These are phyloP conservation scores for Andrena marginata DNA, from an alignment of 2,888 invertebrate species.

Conservation along the genomic window DNA sequence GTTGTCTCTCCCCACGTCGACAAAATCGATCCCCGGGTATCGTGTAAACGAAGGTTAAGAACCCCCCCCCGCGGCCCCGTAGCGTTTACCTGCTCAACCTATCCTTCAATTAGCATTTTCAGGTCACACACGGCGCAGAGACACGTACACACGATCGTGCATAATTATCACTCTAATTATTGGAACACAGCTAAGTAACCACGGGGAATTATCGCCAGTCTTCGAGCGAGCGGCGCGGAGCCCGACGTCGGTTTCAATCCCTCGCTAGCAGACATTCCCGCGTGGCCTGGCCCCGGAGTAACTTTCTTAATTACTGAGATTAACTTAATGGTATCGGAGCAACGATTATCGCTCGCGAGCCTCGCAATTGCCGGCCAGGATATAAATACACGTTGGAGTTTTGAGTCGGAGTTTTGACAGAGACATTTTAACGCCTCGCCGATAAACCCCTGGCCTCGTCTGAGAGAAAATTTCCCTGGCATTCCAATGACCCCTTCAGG, in stretches of 20 bases:
- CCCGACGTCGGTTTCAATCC: conserved; percentile 62
- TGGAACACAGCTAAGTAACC: conserved; percentile 82
- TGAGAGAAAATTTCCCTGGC: neutral
- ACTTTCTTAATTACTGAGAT: conserved; percentile 84
- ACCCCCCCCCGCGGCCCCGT: conserved; percentile 37
- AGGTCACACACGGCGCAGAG: conserved; percentile 76
- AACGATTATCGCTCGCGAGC: conserved; percentile 80
- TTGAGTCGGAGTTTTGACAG: conserved; percentile 54
- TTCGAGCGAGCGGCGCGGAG: conserved; percentile 57
- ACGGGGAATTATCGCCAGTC: conserved; percentile 81
- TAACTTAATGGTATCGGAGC: conserved; percentile 83
- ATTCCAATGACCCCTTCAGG: neutral
- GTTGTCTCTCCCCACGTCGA: neutral
- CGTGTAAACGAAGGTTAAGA: conserved; percentile 51
- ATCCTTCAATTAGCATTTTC: conserved; percentile 83
- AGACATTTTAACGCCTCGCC: conserved; percentile 37
- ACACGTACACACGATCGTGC: conserved; percentile 74
- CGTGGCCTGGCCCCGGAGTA: conserved; percentile 76
- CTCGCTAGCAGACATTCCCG: conserved; percentile 75
- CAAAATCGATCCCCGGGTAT: conserved; percentile 23
- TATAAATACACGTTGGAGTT: conserved; percentile 57
- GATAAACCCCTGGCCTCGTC: conserved; percentile 14
- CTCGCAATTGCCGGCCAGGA: conserved; percentile 67
- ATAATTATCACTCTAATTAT: conserved; percentile 84
- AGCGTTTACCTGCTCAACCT: conserved; percentile 57